A percentile compares a stretch with the other conserved stretches of the same genome.
These are phyloP conservation scores for Leucophenga maculata DNA, from an alignment of 2,888 invertebrate species.

Conservation along the genomic window DNA sequence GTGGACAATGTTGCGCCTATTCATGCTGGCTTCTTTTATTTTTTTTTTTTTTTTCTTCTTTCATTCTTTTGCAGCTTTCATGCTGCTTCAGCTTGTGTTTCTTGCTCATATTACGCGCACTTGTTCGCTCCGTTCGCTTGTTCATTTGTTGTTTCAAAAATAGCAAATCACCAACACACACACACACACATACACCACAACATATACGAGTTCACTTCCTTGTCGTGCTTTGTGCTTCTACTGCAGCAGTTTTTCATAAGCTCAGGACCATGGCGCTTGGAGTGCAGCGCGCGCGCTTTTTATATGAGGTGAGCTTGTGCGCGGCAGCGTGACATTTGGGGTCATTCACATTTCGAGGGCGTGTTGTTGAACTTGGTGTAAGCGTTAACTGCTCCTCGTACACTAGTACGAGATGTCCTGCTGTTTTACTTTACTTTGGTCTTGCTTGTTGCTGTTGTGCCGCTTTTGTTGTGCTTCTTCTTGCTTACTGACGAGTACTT, in stretches of 20 bases:
- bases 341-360: conserved; percentile 71
- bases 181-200: conserved; percentile 19
- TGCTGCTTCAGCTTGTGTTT: conserved; percentile 34
- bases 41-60: too few species aligned
- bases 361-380: conserved; percentile 69
- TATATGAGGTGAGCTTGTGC: conserved; percentile 25
- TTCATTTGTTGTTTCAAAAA: conserved; percentile 52
- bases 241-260: not conserved
- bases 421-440: not conserved
- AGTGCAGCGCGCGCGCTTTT: conserved; percentile 15
- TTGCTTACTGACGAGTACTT: not conserved
- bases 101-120: conserved; percentile 7
- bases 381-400: not conserved
- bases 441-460: not conserved
- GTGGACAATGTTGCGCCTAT: conserved; percentile 52
- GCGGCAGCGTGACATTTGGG: conserved; percentile 67
- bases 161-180: conserved; percentile 31
- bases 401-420: not conserved
- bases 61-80: conserved; percentile 23
- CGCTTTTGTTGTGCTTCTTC: too few species aligned
- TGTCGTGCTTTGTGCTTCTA: not conserved
- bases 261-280: not conserved
- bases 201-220: not conserved
- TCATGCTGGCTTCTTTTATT: conserved; percentile 36
- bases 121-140: conserved; percentile 39